These are phyloP conservation scores for Phenacoccus solenopsis DNA, from an alignment of 1,140 invertebrate genomes.

Conservation along the genomic window DNA sequence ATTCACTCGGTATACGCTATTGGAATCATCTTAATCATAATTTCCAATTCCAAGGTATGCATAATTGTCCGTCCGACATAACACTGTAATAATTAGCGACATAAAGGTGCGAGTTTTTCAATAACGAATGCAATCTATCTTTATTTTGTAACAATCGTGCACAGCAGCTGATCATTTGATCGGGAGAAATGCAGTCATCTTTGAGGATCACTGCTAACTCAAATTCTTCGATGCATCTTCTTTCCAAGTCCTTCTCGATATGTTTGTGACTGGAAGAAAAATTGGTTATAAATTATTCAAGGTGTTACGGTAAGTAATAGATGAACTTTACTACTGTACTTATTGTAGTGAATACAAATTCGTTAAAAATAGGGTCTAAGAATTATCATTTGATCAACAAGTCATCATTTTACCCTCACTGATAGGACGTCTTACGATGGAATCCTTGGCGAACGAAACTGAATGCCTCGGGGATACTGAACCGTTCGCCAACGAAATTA, in stretches of 20 bases:
- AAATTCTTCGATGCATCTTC: constrained; percentile 49
- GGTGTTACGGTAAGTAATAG: constrained; percentile 12
- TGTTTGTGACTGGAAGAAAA: constrained; percentile 50
- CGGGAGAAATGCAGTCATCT: constrained; percentile 79
- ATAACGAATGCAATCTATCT: constrained; percentile 31
- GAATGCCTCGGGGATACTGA: no score
- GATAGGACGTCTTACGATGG: no score
- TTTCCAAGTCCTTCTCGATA: constrained; percentile 54
- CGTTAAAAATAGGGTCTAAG: background rate
- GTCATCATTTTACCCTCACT: background rate
- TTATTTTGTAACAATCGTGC: constrained; percentile 49
- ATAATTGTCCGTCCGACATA: constrained; percentile 75
- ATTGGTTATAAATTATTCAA: constrained; percentile 6
- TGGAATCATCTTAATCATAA: constrained; percentile 29
- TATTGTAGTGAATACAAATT: no score
- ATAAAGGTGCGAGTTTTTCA: constrained; percentile 50
- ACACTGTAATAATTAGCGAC: constrained; percentile 86
- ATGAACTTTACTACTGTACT: constrained; percentile 24
- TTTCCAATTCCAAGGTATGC: constrained; percentile 86
- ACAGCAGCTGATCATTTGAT: constrained; percentile 76
- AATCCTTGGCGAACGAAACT: no score
- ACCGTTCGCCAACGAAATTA: no score
- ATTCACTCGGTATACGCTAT: no score
- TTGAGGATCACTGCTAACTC: constrained; percentile 57
- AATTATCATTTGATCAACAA: background rate